phyloP scores from a whole-genome alignment of 2,888 invertebrate genomes.

The Leptura quadrifasciata region DNA sequence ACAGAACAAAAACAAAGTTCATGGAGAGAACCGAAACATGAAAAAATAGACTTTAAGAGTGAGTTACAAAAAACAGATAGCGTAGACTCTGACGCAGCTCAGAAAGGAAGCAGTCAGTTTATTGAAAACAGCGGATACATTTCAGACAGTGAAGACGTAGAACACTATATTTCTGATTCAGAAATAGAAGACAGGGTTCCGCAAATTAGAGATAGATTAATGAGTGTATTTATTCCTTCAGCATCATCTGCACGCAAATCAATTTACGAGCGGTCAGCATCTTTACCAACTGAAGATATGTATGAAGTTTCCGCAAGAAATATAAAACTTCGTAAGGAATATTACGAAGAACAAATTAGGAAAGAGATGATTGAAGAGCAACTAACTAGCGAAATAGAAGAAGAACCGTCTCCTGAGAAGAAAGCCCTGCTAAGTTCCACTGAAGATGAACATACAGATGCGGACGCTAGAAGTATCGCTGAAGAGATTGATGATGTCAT shows the following conservation, averaged over 20 bases:
- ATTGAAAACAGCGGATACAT: slow-evolving; percentile 72
- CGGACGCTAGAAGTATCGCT: slow-evolving; percentile 54
- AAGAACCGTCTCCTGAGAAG: slow-evolving; percentile 74
- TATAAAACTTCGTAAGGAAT: slow-evolving; percentile 76
- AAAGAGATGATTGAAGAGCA: slow-evolving; percentile 77
- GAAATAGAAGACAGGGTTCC: slow-evolving; percentile 73
- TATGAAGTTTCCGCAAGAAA: slow-evolving; percentile 76
- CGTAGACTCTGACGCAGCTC: slow-evolving; percentile 70
- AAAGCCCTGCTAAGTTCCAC: slow-evolving; percentile 68
- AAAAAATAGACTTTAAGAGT: slow-evolving; percentile 40
- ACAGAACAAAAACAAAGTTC: slow-evolving; percentile 56
- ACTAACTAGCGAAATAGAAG: slow-evolving; percentile 74
- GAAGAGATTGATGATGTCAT: slow-evolving; percentile 52
- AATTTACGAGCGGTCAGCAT: slow-evolving; percentile 74
- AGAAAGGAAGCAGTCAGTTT: slow-evolving; percentile 63
- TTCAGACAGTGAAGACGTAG: slow-evolving; percentile 72
- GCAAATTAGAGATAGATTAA: slow-evolving; percentile 72
- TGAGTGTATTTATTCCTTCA: slow-evolving; percentile 72
- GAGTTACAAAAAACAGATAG: slow-evolving; percentile 67
- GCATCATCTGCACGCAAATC: slow-evolving; percentile 68
- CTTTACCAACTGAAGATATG: slow-evolving; percentile 74
- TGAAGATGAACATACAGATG: slow-evolving; percentile 58
- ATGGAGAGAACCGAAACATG: slow-evolving; percentile 41
- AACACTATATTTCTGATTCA: slow-evolving; percentile 72
- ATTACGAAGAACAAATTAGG: slow-evolving; percentile 79